Evolutionary conservation across 2,113 vertebrate genomes (phyloP).

Genomic region (Corythornis cristatus): DNA sequence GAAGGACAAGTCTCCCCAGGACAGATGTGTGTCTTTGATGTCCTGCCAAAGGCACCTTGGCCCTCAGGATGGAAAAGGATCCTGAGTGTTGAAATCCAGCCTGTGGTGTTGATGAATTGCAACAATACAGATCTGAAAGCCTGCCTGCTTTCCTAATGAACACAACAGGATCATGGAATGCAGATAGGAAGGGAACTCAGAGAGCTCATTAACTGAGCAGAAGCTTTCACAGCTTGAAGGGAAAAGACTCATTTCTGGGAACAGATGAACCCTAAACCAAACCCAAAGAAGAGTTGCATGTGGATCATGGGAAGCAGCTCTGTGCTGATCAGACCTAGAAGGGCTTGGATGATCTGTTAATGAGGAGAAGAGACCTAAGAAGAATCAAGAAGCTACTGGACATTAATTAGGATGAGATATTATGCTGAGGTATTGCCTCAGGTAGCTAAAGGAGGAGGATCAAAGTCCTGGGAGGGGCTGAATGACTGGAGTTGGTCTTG

Average conservation of each 20-base stretch:
- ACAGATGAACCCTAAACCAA: background rate
- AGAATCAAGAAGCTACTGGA: background rate
- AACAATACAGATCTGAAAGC: background rate
- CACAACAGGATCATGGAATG: background rate
- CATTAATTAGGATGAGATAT: background rate
- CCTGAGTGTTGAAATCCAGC: background rate
- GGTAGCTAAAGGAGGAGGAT: background rate
- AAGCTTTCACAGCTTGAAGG: background rate
- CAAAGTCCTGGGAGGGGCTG: background rate
- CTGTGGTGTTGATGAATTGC: background rate
- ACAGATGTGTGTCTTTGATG: background rate
- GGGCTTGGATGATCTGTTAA: background rate
- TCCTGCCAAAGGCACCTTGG: background rate
- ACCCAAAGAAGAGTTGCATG: background rate
- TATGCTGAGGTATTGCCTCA: background rate
- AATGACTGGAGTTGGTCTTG: background rate
- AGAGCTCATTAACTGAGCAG: background rate
- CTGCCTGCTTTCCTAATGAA: background rate
- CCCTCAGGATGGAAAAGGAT: background rate
- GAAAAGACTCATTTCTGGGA: background rate
- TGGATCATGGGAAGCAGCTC: background rate
- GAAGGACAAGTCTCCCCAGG: background rate
- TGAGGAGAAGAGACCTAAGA: background rate
- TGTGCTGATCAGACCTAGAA: background rate
- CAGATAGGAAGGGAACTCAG: background rate